Evolutionary conservation across 2,888 invertebrate genomes (phyloP).

Genomic region (Taenaris catops): DNA sequence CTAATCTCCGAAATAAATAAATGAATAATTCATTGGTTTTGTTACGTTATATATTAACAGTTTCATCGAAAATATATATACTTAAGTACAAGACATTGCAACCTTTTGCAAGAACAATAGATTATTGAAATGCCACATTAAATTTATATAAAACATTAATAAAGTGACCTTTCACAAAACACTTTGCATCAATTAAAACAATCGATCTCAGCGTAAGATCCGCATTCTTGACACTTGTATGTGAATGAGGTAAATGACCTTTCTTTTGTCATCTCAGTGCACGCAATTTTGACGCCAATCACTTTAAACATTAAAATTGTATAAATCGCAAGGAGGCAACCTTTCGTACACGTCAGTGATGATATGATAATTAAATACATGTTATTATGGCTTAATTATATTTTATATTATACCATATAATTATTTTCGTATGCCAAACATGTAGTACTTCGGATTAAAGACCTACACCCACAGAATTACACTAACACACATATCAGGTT

Average conservation of each 20-base stretch:
- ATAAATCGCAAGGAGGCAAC: neutral
- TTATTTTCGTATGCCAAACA: too few relatives aligned
- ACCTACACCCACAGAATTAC: too few relatives aligned
- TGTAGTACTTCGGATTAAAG: too few relatives aligned
- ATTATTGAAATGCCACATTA: neutral
- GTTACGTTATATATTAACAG: too few relatives aligned
- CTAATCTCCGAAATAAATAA: too few relatives aligned
- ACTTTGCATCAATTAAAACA: slow-evolving; percentile 44
- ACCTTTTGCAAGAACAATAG: too few relatives aligned
- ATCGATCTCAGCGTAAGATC: slow-evolving; percentile 48
- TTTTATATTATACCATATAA: too few relatives aligned
- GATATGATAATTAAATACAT: neutral
- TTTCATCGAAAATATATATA: too few relatives aligned
- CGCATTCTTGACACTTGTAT: slow-evolving; percentile 40
- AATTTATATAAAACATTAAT: slow-evolving; percentile 2
- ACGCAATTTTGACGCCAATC: slow-evolving; percentile 26
- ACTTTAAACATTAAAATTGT: slow-evolving; percentile 3
- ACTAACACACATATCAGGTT: too few relatives aligned
- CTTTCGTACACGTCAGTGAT: slow-evolving; percentile 3
- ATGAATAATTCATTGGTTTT: too few relatives aligned
- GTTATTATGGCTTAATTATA: neutral
- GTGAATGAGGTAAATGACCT: slow-evolving; percentile 24
- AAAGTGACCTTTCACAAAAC: slow-evolving; percentile 9
- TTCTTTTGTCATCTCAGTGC: slow-evolving; percentile 19
- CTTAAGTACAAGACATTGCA: too few relatives aligned